Evolutionary conservation across 2,888 invertebrate genomes (phyloP).

Genomic region (Trichogramma evanescens): DNA sequence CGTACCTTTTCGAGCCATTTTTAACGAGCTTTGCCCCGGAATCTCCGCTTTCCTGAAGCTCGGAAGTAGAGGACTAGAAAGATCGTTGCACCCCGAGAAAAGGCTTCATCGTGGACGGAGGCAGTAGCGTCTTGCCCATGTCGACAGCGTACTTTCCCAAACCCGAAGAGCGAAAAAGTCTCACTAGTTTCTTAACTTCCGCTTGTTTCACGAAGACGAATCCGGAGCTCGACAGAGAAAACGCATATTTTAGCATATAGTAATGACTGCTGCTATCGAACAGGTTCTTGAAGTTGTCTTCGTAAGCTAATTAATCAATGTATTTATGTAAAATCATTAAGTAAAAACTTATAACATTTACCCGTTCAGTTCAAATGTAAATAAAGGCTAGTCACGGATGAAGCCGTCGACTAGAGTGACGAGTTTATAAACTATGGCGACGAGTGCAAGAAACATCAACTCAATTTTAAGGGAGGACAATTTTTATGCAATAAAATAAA

Average conservation of each 20-base stretch:
- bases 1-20: slow-evolving; percentile 17
- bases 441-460: slow-evolving; percentile 54
- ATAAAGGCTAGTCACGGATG: slow-evolving; percentile 48
- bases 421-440: slow-evolving; percentile 61
- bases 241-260: slow-evolving; percentile 79
- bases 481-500: no score
- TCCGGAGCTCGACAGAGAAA: slow-evolving; percentile 75
- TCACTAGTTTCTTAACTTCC: slow-evolving; percentile 66
- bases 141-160: slow-evolving; percentile 57
- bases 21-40: slow-evolving; percentile 37
- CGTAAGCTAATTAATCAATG: background rate
- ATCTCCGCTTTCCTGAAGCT: slow-evolving; percentile 34
- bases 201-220: slow-evolving; percentile 63
- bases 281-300: slow-evolving; percentile 42
- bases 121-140: slow-evolving; percentile 55
- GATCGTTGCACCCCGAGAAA: slow-evolving; percentile 49
- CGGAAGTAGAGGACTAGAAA: slow-evolving; percentile 46
- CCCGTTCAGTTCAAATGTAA: slow-evolving; percentile 34
- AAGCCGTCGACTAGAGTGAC: slow-evolving; percentile 56
- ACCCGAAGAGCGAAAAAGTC: slow-evolving; percentile 62
- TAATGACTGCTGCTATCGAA: slow-evolving; percentile 75
- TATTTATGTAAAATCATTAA: background rate
- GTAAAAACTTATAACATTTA: background rate
- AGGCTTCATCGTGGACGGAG: slow-evolving; percentile 57
- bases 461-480: no score